phyloP scores from a whole-genome alignment of 2,888 invertebrate species.

The Erebia aethiops region DNA sequence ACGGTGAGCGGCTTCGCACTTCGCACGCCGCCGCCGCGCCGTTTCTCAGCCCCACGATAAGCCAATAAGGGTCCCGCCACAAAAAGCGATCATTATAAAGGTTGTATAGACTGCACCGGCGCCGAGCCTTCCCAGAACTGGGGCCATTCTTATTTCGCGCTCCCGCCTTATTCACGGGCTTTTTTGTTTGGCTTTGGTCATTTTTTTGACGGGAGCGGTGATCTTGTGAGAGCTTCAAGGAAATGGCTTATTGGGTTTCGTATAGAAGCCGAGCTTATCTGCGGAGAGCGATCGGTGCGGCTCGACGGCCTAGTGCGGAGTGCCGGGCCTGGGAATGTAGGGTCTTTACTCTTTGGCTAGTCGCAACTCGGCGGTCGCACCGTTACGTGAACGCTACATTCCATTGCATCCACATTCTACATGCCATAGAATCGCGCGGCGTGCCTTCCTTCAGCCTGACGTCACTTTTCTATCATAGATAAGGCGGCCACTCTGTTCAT shows the following conservation, averaged over 20 bases:
- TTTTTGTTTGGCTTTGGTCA: conserved; percentile 70
- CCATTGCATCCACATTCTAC: conserved; percentile 53
- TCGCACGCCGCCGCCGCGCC: conserved; percentile 52
- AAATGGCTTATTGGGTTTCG: conserved; percentile 81
- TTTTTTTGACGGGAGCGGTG: conserved; percentile 76
- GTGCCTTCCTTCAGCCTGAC: conserved; percentile 47
- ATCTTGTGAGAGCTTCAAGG: conserved; percentile 78
- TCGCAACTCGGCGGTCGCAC: conserved; percentile 49
- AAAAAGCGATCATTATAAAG: conserved; percentile 80
- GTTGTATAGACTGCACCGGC: conserved; percentile 77
- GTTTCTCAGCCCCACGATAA: conserved; percentile 72
- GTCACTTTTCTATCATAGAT: conserved; percentile 46
- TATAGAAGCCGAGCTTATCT: conserved; percentile 74
- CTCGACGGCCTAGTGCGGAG: conserved; percentile 17
- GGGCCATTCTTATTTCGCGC: conserved; percentile 81
- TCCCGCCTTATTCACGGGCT: conserved; percentile 76
- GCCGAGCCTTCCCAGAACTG: conserved; percentile 79
- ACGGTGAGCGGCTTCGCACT: conserved; percentile 26
- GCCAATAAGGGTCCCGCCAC: conserved; percentile 73
- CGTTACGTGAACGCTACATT: conserved; percentile 57
- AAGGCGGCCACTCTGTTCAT: conserved; percentile 42
- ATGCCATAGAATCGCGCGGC: conserved; percentile 29
- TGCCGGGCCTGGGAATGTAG: conserved; percentile 63
- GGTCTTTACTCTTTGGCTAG: conserved; percentile 4
- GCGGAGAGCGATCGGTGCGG: conserved; percentile 61